A percentile compares a stretch with the other conserved stretches of the same genome.
These are phyloP conservation scores for Pardosa pseudoannulata DNA, from an alignment of 2,888 invertebrate genomes.

Conservation along the genomic window DNA sequence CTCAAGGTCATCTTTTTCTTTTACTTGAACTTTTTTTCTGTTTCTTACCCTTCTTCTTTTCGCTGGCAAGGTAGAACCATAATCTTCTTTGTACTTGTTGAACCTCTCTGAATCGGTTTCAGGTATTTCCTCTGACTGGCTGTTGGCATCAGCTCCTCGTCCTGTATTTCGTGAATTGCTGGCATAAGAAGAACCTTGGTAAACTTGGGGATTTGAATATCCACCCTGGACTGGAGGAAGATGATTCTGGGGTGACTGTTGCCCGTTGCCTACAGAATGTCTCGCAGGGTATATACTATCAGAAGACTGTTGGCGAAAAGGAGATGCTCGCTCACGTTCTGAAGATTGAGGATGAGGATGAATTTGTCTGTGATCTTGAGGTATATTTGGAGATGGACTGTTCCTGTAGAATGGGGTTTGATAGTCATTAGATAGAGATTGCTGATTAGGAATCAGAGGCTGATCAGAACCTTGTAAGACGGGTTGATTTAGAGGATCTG, in stretches of 20 bases:
- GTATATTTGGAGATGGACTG: background rate
- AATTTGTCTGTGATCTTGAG: background rate
- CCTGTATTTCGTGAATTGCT: background rate
- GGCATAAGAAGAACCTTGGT: conserved; percentile 14
- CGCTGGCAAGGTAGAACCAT: background rate
- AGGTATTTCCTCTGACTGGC: background rate
- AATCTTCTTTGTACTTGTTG: conserved; percentile 32
- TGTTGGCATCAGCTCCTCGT: background rate
- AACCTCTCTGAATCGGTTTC: background rate
- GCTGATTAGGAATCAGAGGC: background rate
- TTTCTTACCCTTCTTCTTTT: conserved; percentile 1
- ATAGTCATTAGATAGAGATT: conserved; percentile 21
- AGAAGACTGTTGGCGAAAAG: background rate
- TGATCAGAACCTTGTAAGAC: background rate
- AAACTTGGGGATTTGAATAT: background rate
- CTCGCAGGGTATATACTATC: too few relatives aligned
- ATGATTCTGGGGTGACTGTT: too few relatives aligned
- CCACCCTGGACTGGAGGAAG: background rate
- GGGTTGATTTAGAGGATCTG: too few relatives aligned
- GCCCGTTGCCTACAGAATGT: too few relatives aligned
- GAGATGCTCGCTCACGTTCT: background rate
- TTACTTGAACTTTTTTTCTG: conserved; percentile 1
- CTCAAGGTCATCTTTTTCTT: conserved; percentile 26
- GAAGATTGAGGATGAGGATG: background rate
- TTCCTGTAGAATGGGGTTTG: background rate